phyloP scores from a whole-genome alignment of 2,113 vertebrate genomes.

The Prolemur simus region DNA sequence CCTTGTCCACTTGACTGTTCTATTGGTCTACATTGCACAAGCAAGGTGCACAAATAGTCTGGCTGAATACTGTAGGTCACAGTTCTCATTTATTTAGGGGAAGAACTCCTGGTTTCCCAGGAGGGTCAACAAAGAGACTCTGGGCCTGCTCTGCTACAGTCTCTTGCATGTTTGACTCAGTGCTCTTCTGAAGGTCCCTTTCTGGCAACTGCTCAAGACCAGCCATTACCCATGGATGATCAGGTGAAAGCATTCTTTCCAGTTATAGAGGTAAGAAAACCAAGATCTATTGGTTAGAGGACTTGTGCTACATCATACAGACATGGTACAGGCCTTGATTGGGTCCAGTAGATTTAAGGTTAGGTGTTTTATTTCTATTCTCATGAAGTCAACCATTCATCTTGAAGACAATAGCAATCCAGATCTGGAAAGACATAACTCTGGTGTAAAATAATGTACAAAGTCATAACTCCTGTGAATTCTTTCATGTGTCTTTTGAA shows the following conservation, averaged over 20 bases:
- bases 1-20: neutral
- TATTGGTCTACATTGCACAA: neutral
- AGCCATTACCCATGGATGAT: neutral
- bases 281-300: neutral
- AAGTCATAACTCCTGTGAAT: neutral
- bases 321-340: neutral
- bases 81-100: neutral
- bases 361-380: slow-evolving; percentile 22
- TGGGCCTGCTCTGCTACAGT: neutral
- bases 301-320: neutral
- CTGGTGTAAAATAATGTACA: neutral
- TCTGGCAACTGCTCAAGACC: neutral
- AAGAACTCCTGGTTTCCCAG: neutral
- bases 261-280: neutral
- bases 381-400: neutral
- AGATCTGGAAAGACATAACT: neutral
- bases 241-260: neutral
- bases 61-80: neutral
- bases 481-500: neutral
- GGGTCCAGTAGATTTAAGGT: neutral
- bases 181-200: neutral
- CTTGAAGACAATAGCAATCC: neutral
- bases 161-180: neutral
- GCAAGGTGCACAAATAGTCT: neutral
- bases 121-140: neutral